Conservation (phyloP, 2,797 vertebrate genomes). For the Danio kyathit region DNA sequence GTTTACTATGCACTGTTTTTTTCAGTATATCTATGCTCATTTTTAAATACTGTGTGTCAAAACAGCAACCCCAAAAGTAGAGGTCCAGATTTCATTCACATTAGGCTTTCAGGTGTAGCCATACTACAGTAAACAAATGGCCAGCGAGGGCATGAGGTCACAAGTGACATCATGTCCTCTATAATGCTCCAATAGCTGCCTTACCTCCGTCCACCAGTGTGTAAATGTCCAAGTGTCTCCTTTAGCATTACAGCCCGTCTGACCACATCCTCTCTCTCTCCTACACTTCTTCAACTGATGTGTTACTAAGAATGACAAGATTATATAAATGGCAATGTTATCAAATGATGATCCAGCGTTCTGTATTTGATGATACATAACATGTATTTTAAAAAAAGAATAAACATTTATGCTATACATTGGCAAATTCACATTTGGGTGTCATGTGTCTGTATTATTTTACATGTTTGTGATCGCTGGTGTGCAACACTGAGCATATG, state of each 20-base stretch:
- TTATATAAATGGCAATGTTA: conserved; percentile 76
- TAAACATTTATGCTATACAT: conserved; percentile 83
- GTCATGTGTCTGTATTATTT: conserved; percentile 8
- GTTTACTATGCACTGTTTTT: background rate
- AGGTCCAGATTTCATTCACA: conserved; percentile 8
- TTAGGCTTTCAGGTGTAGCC: conserved; percentile 11
- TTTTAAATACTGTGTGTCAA: background rate
- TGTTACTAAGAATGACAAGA: conserved; percentile 75
- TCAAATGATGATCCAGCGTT: conserved; percentile 79
- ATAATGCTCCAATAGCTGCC: conserved; percentile 35
- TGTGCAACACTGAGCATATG: too few species aligned
- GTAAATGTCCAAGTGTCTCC: conserved; percentile 50
- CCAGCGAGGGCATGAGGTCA: conserved; percentile 10
- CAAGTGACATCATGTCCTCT: conserved; percentile 30
- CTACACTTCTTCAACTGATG: conserved; percentile 71
- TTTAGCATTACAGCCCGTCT: conserved; percentile 42
- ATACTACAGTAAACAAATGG: conserved; percentile 5
- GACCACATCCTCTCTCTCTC: conserved; percentile 63
- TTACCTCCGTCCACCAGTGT: conserved; percentile 53
- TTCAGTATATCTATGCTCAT: background rate
- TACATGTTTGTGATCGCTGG: background rate
- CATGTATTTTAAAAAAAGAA: conserved; percentile 78
- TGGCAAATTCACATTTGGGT: conserved; percentile 62
- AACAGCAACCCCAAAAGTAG: conserved; percentile 22
- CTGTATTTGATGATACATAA: conserved; percentile 80